Base-by-base conservation (phyloP, 1,140 invertebrate species). In the Mamestra configurata region DNA sequence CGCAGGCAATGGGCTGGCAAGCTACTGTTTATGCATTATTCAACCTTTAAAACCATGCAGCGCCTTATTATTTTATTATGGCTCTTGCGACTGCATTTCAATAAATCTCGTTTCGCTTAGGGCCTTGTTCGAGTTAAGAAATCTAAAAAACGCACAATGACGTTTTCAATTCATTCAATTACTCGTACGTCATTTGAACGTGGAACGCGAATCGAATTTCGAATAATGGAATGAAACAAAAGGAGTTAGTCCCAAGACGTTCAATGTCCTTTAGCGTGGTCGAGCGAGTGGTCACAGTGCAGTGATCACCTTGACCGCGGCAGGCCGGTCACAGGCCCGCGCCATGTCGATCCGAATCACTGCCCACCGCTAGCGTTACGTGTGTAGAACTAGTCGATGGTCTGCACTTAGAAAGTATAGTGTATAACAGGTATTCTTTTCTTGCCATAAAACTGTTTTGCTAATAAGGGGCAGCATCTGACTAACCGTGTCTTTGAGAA, bases 301-400 rank as follows among this genome's bases (percentile, higher is more conserved):
- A 77, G 55, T 73, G 77, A 71, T 77, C 79, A 82, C 83, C 85
- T 85, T 87, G 85, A 85, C 83, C 85, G 85, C 80, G 55, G 70
- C 59, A 66, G 85, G 20, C 55, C 73, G 73, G 73, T 76, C 73
- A 76, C 46, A 40, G 64, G 81, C 81, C 79, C 46, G 55, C 72
- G 73, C 55, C 37, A 22, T 43, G 55, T 18, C 57, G 73, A 83
- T 80, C 68, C 82, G 84, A 78, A 84, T 80, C 82, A 79, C 57
- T 82, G 83, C 80, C 70, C 73, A 76, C 81, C 79, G 68, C 79
- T 82, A 86, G 68, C 77, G 83, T 83, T 80, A 83, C 83, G 81
- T 80, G 81, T 82, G 79, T 75, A 57, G 64, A 75, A 57, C 75
- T 15, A 70, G 53, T 49, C 43, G 0, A 10, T 40, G 37, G 37